Conservation (phyloP, 2,888 invertebrate genomes). For the Cataglyphis cursor region DNA sequence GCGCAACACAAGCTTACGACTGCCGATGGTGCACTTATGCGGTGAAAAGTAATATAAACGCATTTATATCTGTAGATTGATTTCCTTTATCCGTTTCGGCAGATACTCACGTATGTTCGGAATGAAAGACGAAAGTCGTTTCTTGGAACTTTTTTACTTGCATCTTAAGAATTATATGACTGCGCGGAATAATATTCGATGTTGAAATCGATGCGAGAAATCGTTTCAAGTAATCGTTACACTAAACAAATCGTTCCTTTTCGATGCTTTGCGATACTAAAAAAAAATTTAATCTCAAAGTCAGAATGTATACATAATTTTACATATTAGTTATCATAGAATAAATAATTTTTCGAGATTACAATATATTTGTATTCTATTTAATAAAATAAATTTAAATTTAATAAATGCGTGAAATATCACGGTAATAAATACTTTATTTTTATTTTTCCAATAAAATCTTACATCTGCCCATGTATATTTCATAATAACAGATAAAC, state of each 20-base stretch:
- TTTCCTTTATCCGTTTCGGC: not conserved
- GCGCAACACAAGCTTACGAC: conserved; percentile 67
- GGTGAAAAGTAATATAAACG: conserved; percentile 13
- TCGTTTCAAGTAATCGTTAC: not conserved
- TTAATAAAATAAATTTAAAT: conserved; percentile 7
- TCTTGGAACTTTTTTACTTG: not conserved
- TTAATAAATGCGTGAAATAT: not conserved
- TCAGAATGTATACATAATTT: not conserved
- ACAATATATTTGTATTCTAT: not conserved
- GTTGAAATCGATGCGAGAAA: not conserved
- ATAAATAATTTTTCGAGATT: conserved; percentile 1
- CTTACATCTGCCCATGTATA: not conserved
- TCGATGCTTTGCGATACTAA: not conserved
- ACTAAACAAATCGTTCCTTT: not conserved
- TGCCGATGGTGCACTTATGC: conserved; percentile 26
- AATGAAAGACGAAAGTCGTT: not conserved
- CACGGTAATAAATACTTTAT: not conserved
- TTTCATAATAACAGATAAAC: not conserved
- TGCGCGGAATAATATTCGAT: not conserved
- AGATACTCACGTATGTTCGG: not conserved
- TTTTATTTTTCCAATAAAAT: not conserved
- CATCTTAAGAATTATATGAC: not conserved
- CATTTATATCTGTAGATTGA: conserved; percentile 16
- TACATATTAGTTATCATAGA: not conserved
- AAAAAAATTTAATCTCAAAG: not conserved